Evolutionary conservation across 2,888 invertebrate species (phyloP).

Genomic region (Panorpa germanica): DNA sequence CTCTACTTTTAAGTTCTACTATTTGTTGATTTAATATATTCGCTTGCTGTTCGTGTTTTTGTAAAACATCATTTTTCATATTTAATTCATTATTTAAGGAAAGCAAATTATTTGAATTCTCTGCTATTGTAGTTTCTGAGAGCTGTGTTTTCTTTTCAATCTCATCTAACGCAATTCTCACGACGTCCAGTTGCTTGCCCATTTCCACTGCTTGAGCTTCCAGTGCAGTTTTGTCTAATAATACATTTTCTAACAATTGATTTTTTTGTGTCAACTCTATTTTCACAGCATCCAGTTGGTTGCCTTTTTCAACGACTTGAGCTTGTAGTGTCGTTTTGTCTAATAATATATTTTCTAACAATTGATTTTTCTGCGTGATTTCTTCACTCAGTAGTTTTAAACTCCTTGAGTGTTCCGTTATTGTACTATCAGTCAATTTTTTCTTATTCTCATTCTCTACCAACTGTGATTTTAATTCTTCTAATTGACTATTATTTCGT

Average conservation of each 20-base stretch:
- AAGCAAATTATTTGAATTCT: no score
- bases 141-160: no score
- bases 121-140: no score
- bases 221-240: slow-evolving; percentile 9
- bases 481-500: slow-evolving; percentile 17
- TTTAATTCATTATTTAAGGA: slow-evolving; percentile 11
- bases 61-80: slow-evolving; percentile 15
- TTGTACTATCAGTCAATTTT: slow-evolving; percentile 23
- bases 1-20: slow-evolving; percentile 21
- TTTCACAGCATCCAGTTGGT: slow-evolving; percentile 16
- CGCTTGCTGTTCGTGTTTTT: no score
- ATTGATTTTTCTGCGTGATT: slow-evolving; percentile 13
- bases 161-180: no score
- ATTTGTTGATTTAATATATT: no score
- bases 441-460: slow-evolving; percentile 17
- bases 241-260: slow-evolving; percentile 11
- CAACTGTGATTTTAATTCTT: slow-evolving; percentile 13
- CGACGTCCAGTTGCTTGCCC: no score
- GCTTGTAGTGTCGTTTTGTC: slow-evolving; percentile 21
- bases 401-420: slow-evolving; percentile 22
- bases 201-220: slow-evolving; percentile 11
- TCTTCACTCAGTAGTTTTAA: slow-evolving; percentile 12
- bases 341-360: slow-evolving; percentile 10
- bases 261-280: slow-evolving; percentile 10
- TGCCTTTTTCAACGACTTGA: slow-evolving; percentile 24